These are phyloP conservation scores for Boleophthalmus pectinirostris DNA, from an alignment of 2,113 vertebrate species.

Conservation along the genomic window DNA sequence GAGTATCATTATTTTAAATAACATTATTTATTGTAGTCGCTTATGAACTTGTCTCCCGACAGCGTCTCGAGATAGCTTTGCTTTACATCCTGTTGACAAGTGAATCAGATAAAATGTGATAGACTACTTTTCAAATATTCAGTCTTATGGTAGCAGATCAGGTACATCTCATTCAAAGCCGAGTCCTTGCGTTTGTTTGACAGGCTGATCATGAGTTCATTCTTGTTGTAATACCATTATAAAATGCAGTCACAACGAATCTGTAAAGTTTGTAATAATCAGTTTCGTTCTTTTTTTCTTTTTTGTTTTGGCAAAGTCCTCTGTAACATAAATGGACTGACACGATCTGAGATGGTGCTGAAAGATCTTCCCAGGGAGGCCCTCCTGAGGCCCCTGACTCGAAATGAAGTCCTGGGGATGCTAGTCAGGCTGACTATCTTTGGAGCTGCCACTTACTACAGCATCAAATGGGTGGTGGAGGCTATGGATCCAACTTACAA, in stretches of 20 bases:
- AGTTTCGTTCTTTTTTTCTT: not conserved
- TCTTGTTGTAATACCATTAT: too few relatives aligned
- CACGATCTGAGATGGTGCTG: conserved; percentile 60
- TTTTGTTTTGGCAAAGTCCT: not conserved
- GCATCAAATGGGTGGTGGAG: conserved; percentile 82
- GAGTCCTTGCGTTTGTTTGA: not conserved
- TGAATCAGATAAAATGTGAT: not conserved
- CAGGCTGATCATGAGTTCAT: not conserved
- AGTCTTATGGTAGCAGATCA: not conserved
- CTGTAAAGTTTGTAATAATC: too few relatives aligned
- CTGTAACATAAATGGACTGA: conserved; percentile 64
- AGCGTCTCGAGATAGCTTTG: not conserved
- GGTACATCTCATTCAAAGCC: not conserved
- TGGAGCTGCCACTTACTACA: conserved; percentile 79
- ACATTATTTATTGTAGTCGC: not conserved
- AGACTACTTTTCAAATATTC: not conserved
- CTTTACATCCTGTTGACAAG: not conserved
- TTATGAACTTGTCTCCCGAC: not conserved
- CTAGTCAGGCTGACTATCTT: conserved; percentile 78
- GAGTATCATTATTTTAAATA: too few relatives aligned
- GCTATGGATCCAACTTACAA: conserved; percentile 79
- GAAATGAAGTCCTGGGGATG: conserved; percentile 77
- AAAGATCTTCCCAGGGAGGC: conserved; percentile 76
- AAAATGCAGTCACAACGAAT: too few relatives aligned
- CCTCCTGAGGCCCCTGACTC: conserved; percentile 74